Base-by-base conservation (phyloP, 2,888 invertebrate genomes). In the Drosophila suboccidentalis region DNA sequence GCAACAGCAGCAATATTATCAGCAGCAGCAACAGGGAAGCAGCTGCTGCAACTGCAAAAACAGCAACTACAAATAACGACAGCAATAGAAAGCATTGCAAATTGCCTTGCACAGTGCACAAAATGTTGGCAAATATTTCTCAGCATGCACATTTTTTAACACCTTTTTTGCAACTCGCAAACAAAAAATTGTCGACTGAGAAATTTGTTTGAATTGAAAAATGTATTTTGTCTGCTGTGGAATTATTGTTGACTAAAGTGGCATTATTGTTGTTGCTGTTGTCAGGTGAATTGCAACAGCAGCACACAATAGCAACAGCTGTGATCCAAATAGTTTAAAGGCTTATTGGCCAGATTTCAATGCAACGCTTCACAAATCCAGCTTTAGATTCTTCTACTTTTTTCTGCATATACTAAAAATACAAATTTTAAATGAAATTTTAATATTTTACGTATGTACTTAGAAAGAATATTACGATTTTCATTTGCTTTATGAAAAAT, bases 71-170 rank as follows among this genome's bases (percentile, higher is more conserved):
- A 11, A 64, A 50, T 51, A 65, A 60, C n/a, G 43, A 41, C 49
- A 55, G 44, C 51, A 69, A 58, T 65, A 19, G 53, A 50, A 68
- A 78, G 75, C 69, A 51, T 74, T 54, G 53, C 54, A 65, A 64
- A 75, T 60, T 75, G 53, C 54, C 26, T 2, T 36, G 38, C n/a
- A 65, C 34, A 54, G 50, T 53, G 50, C 49, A 26, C 13, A 59
- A 54, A 55, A 34, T 61, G 51, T 39, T 26, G 1, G 34, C 57
- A 78, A 78, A 69, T 64, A 73, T 73, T 73, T 78, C 36, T 8
- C 51, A 41, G 54, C 72, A 22, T 77, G 50, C 38, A 57, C 26
- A 38, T 50, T 59, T 61, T 41, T 36, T 43, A 64, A 55, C 54
- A 51, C 72, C 43, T 26, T 39, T 49, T 26, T 22, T 26, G 15